Evolutionary conservation across 2,797 vertebrate species (phyloP), one percentile per base, ranked within the genome.

Genomic region (Siniperca scherzeri): DNA sequence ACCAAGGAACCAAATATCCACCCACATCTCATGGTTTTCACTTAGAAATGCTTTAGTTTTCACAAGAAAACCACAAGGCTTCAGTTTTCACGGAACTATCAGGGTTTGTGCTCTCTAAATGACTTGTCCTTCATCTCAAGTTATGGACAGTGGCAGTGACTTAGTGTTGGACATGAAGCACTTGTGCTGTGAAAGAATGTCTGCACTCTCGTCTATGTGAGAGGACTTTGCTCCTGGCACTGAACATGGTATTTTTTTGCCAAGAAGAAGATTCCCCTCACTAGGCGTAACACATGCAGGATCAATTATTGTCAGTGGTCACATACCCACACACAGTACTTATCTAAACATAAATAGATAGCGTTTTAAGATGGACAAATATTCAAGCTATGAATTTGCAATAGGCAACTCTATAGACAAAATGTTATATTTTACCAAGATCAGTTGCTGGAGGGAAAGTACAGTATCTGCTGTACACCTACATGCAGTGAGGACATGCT

Each of bases 261-360:
- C 44, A 64, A 64, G 79, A 64, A 77, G 74, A 87, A 56, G 62
- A 73, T 77, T 77, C 53, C 64, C 33, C 55, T 79, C 70, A 66
- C 52, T 44, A 46, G 59, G 55, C 4, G 5, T 21, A 56, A 81
- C 27, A 52, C 69, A 76, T 61, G 62, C 80, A 55, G 82, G 84
- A 87, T 77, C 80, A 78, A 53, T 74, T 82, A 71, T 87, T 84
- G 80, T 87, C 90, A 90, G 89, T 90, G 89, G 79, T 82, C 70
- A 68, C 48, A 87, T 76, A 77, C 59, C 36, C 72, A 69, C 77
- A 73, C 57, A 67, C 59, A 67, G 40, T 57, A 72, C 65, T 76
- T 78, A 68, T 42, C 36, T 65, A 44, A 33, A 52, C 67, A 56
- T 70, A 68, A 70, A 72, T 7, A 27, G 56, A 73, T 36, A 61